Evolutionary conservation across 1,140 invertebrate genomes (phyloP).

Genomic region (Neomicropteryx cornuta): DNA sequence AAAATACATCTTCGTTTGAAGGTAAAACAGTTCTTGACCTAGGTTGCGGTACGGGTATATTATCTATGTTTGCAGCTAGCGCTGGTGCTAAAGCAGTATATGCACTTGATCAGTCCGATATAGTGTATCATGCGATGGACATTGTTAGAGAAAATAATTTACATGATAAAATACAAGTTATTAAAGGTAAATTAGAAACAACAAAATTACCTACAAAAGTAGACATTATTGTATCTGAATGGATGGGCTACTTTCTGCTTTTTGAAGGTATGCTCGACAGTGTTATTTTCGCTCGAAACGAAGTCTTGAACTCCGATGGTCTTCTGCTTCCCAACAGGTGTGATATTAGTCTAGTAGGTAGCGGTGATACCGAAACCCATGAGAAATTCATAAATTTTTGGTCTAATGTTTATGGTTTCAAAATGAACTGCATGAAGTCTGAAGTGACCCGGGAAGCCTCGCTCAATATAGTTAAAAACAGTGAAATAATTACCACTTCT

Average conservation of each 20-base stretch:
- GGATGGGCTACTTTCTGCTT: constrained; percentile 99
- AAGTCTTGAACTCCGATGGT: constrained; percentile 66
- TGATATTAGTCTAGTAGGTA: constrained; percentile 77
- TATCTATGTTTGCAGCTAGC: constrained; percentile 92
- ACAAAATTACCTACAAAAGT: constrained; percentile 76
- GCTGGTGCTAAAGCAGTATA: constrained; percentile 86
- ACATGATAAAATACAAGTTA: constrained; percentile 45
- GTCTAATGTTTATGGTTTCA: constrained; percentile 94
- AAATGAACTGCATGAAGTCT: constrained; percentile 89
- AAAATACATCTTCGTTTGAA: constrained; percentile 57
- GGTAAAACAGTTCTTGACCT: constrained; percentile 86
- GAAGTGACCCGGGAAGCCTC: constrained; percentile 83
- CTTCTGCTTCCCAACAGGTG: constrained; percentile 81
- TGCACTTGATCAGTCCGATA: constrained; percentile 84
- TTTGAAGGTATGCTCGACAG: constrained; percentile 98
- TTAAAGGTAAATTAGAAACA: constrained; percentile 83
- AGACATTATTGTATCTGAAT: constrained; percentile 95
- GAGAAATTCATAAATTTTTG: constrained; percentile 74
- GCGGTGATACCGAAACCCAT: constrained; percentile 74
- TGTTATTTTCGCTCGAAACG: constrained; percentile 82
- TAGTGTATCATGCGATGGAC: constrained; percentile 71
- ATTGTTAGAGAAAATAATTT: constrained; percentile 66
- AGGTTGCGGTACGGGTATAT: constrained; percentile 87
- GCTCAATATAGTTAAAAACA: constrained; percentile 70
- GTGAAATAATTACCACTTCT: constrained; percentile 65